Percentiles rank a stretch among this genome's conserved stretches.
Conservation (phyloP, 2,113 vertebrate species). For the Sinocyclocheilus maitianheensis region DNA sequence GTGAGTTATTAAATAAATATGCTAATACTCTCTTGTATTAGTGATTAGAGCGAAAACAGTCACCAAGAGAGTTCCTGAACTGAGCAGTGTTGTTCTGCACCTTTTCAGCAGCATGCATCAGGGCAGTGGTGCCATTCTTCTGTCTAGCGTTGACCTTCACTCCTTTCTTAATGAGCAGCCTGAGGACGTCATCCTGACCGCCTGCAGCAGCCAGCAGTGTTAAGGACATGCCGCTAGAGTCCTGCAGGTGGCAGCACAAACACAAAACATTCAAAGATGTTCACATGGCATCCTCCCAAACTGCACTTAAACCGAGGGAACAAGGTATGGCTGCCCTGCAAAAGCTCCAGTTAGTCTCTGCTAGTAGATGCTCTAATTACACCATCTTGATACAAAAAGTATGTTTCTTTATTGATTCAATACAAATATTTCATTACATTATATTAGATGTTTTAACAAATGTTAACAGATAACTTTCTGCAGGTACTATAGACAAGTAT, state of each 20-base stretch:
- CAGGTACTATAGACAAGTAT: not conserved
- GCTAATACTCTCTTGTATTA: not conserved
- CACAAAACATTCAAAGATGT: not conserved
- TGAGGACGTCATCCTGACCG: conserved; percentile 92
- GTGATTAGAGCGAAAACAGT: not conserved
- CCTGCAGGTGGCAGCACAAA: conserved; percentile 73
- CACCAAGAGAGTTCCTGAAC: not conserved
- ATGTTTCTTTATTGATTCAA: not conserved
- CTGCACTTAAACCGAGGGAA: not conserved
- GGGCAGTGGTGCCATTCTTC: conserved; percentile 92
- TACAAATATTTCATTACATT: not conserved
- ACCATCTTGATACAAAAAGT: not conserved
- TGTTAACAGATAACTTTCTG: not conserved
- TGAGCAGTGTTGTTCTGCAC: conserved; percentile 64
- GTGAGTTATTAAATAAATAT: not conserved
- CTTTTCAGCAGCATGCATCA: conserved; percentile 97
- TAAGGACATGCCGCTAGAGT: conserved; percentile 93
- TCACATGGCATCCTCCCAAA: not conserved
- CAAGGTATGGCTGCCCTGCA: not conserved
- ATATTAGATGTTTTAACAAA: not conserved
- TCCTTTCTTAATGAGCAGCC: conserved; percentile 90
- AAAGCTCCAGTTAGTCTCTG: not conserved
- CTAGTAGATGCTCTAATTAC: not conserved
- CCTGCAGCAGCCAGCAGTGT: conserved; percentile 94
- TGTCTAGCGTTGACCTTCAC: conserved; percentile 89